Base-by-base conservation (phyloP, 2,113 vertebrate genomes). In the Pholis gunnellus region DNA sequence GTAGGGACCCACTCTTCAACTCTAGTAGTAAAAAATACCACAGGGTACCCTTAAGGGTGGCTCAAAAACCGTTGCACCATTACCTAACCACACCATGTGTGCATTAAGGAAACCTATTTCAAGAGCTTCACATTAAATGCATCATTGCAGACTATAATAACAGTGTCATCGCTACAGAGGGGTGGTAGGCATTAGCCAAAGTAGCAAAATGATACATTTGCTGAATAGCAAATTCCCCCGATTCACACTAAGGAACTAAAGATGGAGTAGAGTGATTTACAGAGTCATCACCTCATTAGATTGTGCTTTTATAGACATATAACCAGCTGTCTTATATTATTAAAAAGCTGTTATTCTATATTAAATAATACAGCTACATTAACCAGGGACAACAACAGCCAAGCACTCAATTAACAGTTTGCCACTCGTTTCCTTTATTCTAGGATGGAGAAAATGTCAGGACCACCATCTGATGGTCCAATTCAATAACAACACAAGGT, bases 81-180 rank as follows among this genome's bases (percentile, higher is more conserved):
- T 25, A 65, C 22, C 36, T 57, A 78, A 66, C 42, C n/a, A 31
- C 13, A 31, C n/a, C 7, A 44, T 52, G 61, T 29, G 79, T 9
- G 17, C 17, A 52, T 27, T 38, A 6, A 70, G 20, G 22, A 64
- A 56, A 22, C 9, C 4, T 22, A 20, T 8, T 46, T 72, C 11
- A 63, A 31, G 36, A 63, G n/a, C 29, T 68, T 69, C 38, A 61
- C 14, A 82, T 69, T 60, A 22, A 42, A 70, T 52, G 31, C 46
- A 56, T 38, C 11, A 64, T 2, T 48, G 29, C 38, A 38, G 22
- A 65, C 4, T 25, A n/a, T 13, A 68, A 56, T 15, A 78, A 56
- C 14, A 70, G 20, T 42, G 10, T 60, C 1, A 15, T 50, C 29
- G 50, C 65, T 48, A 17, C 22, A 65, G 40, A 25, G 57, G 40